These are phyloP conservation scores for Lathamus discolor DNA, from an alignment of 2,113 vertebrate species.

Conservation along the genomic window DNA sequence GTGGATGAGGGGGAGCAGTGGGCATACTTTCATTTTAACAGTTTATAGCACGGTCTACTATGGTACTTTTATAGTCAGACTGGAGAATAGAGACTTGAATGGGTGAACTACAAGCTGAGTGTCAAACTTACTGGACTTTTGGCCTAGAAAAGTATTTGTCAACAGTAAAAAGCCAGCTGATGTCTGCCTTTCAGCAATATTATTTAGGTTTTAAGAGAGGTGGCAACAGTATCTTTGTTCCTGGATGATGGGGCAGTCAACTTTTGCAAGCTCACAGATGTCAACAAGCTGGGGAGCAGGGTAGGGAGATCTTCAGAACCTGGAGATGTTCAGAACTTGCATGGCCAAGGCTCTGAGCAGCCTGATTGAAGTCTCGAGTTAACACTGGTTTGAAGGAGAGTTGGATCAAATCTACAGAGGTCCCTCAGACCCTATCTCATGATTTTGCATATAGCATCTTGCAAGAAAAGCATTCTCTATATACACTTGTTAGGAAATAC, in stretches of 20 bases:
- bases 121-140: not conserved
- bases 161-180: not conserved
- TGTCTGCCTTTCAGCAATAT: not conserved
- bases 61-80: not conserved
- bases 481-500: not conserved
- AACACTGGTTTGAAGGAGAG: not conserved
- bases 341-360: not conserved
- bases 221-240: not conserved
- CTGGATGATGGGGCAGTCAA: not conserved
- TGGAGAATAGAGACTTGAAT: not conserved
- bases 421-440: not conserved
- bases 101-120: not conserved
- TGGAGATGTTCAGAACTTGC: not conserved
- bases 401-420: not conserved
- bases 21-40: not conserved
- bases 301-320: not conserved
- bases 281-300: not conserved
- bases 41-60: not conserved
- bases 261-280: not conserved
- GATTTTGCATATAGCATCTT: not conserved
- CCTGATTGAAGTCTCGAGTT: not conserved
- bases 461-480: not conserved
- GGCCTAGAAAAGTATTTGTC: not conserved
- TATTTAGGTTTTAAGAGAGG: not conserved
- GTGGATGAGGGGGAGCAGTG: not conserved